Conservation (phyloP, 1,140 invertebrate species). For the Drosophila leontia region DNA sequence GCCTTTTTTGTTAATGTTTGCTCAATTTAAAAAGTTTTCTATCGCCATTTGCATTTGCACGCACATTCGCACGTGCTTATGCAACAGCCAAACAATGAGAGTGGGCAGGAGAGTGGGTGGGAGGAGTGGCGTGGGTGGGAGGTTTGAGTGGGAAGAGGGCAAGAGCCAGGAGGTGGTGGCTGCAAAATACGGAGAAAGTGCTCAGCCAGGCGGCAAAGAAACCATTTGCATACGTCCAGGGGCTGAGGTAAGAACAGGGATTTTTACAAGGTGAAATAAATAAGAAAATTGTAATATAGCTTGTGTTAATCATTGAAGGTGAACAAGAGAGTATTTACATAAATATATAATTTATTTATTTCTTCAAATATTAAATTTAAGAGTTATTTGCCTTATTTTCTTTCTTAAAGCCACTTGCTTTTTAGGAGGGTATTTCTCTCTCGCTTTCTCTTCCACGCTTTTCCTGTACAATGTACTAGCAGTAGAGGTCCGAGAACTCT, state of each 20-base stretch:
- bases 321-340: not conserved
- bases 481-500: too few relatives aligned
- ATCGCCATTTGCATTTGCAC: constrained; percentile 81
- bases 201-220: constrained; percentile 68
- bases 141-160: not conserved
- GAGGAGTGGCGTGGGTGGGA: constrained; percentile 12
- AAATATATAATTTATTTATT: too few relatives aligned
- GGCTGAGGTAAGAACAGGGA: constrained; percentile 32
- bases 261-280: constrained; percentile 14
- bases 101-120: constrained; percentile 6
- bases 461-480: too few relatives aligned
- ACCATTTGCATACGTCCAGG: constrained; percentile 75
- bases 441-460: too few relatives aligned
- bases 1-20: constrained; percentile 78
- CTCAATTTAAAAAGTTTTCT: constrained; percentile 83
- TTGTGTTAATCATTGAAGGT: not conserved
- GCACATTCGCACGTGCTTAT: constrained; percentile 79
- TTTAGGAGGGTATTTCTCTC: too few relatives aligned
- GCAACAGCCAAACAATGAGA: constrained; percentile 50
- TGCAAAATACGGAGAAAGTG: constrained; percentile 21
- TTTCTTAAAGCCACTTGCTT: too few relatives aligned
- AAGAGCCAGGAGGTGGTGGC: not conserved
- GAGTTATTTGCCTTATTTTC: too few relatives aligned
- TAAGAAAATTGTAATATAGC: not conserved
- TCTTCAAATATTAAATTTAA: too few relatives aligned